Evolutionary conservation across 1,140 invertebrate species (phyloP), one percentile per base, ranked within the genome.

Genomic region (Macrobrachium nipponense): DNA sequence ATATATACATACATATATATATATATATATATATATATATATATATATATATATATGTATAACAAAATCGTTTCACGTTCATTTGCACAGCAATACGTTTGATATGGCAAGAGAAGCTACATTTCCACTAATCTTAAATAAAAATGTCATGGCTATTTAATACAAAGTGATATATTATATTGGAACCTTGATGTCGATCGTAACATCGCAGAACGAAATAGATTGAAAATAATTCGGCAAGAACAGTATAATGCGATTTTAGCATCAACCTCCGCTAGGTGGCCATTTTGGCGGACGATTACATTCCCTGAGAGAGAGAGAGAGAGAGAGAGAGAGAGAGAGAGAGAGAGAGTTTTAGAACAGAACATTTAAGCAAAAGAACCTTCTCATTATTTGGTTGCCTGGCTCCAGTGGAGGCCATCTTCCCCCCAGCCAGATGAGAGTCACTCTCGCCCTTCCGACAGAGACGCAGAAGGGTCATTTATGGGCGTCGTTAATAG

Each of bases 341-440:
- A 36, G 27, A 36, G 27, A 36, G 14, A 10, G n/a, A 11, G 64
- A 68, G 64, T 68, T 68, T 68, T 68, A 68, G 64, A 68, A 68
- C 64, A 68, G 64, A 68, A 68, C 64, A 68, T 68, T 68, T 68
- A 68, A 68, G 64, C 64, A 36, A 68, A 68, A 12, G 64, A 68
- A 68, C n/a, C n/a, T 68, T 27, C 64, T 68, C 64, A n/a, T 68
- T 27, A 68, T 68, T 68, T 68, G 64, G n/a, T 68, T 27, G 64
- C 10, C 14, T 27, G 64, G 64, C 14, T 68, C 64, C n/a, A 17
- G 18, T 11, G 64, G 27, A n/a, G 64, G 64, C 27, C 64, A 68
- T 68, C 64, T 68, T 11, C 64, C 64, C 10, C 14, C 27, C 14
- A 4, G 27, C 27, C 27, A 36, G 27, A 36, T 5, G n/a, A n/a